Evolutionary conservation across 2,797 vertebrate species (phyloP).

Genomic region (Heteromormyrus szaboi): DNA sequence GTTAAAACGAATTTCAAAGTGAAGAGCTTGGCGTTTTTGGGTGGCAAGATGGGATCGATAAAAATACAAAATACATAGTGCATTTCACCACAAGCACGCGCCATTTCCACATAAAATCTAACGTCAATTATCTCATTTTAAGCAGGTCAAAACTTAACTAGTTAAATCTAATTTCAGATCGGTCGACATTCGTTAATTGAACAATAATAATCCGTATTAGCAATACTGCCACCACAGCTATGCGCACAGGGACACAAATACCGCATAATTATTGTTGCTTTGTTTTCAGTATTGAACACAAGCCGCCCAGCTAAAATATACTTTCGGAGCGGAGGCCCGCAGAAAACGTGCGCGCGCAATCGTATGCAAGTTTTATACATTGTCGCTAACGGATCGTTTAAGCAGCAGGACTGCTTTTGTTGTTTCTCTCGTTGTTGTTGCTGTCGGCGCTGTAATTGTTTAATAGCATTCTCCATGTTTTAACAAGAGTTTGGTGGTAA

Average conservation of each 20-base stretch:
- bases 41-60: not conserved
- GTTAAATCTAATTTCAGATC: not conserved
- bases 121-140: not conserved
- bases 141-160: not conserved
- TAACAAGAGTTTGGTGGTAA: not conserved
- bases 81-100: not conserved
- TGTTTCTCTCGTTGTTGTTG: not conserved
- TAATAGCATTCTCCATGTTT: not conserved
- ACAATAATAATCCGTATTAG: not conserved
- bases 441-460: not conserved
- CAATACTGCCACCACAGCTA: not conserved
- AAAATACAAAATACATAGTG: conserved; percentile 5
- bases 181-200: not conserved
- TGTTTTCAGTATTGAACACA: not conserved
- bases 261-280: not conserved
- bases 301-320: not conserved
- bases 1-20: not conserved
- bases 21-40: not conserved
- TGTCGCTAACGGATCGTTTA: not conserved
- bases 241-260: not conserved
- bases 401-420: not conserved
- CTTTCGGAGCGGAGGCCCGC: not conserved
- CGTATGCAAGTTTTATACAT: not conserved
- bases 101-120: not conserved
- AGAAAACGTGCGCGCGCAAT: not conserved